Evolutionary conservation across 2,797 vertebrate species (phyloP).

Genomic region (Peromyscus eremicus): DNA sequence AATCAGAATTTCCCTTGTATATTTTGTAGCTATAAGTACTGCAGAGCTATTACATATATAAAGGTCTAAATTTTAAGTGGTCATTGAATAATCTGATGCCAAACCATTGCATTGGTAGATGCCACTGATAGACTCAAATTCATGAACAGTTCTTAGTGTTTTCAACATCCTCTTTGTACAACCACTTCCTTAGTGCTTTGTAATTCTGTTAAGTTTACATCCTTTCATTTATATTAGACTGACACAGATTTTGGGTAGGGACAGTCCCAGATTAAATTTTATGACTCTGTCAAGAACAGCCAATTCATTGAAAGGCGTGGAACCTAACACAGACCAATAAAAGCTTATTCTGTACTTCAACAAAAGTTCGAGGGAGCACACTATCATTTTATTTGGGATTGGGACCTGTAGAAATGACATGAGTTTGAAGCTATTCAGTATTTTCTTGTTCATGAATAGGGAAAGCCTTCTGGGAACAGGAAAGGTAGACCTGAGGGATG

Average conservation of each 20-base stretch:
- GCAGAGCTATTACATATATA: not conserved
- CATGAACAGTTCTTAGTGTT: not conserved
- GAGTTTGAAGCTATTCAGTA: not conserved
- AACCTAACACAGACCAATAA: not conserved
- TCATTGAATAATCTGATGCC: not conserved
- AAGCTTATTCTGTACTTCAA: constrained; percentile 31
- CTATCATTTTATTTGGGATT: constrained; percentile 8
- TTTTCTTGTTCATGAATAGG: not conserved
- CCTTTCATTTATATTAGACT: not conserved
- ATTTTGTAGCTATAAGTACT: constrained; percentile 33
- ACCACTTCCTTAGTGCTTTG: not conserved
- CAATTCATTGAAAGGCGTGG: not conserved
- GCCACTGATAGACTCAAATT: not conserved
- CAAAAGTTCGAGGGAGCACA: not conserved
- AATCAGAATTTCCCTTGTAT: not conserved
- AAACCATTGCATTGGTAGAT: not conserved
- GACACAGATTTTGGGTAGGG: not conserved
- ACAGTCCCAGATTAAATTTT: not conserved
- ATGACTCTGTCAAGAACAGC: not conserved
- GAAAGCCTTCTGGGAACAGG: not conserved
- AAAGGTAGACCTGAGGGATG: not conserved
- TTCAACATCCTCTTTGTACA: constrained; percentile 9
- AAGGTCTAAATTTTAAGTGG: not conserved
- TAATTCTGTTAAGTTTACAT: not conserved
- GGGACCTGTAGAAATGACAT: not conserved